phyloP scores from a whole-genome alignment of 2,797 vertebrate genomes.

The Sylvia borin region DNA sequence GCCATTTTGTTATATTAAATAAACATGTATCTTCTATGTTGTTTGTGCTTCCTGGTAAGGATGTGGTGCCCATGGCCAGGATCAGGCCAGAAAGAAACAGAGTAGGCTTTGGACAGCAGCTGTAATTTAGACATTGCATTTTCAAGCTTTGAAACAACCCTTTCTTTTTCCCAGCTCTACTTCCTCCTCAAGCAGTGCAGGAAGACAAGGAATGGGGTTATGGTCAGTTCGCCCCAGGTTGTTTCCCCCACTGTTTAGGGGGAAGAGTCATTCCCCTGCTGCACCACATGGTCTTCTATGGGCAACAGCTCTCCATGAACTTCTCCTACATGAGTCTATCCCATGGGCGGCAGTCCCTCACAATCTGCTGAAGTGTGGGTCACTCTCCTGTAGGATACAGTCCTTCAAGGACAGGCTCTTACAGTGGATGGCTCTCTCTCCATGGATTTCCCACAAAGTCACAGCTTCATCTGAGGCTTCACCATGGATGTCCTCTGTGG shows the following conservation, averaged over 20 bases:
- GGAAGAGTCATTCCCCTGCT: not conserved
- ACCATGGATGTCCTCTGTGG: not conserved
- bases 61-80: not conserved
- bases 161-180: not conserved
- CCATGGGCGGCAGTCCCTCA: fast-evolving
- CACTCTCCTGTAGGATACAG: not conserved
- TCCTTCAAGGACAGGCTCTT: not conserved
- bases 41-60: not conserved
- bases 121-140: not conserved
- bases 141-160: not conserved
- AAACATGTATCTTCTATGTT: not conserved
- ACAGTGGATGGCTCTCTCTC: fast-evolving
- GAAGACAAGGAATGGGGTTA: not conserved
- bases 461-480: not conserved
- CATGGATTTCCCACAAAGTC: fast-evolving
- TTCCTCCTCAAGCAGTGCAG: not conserved
- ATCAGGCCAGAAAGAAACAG: not conserved
- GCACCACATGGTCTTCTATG: not conserved
- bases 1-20: not conserved
- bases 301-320: not conserved
- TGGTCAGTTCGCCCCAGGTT: not conserved
- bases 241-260: not conserved
- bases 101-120: not conserved
- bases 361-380: no score
- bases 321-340: not conserved